Evolutionary conservation across 2,113 vertebrate genomes (phyloP), one percentile per base, ranked within the genome.

Genomic region (Daubentonia madagascariensis): DNA sequence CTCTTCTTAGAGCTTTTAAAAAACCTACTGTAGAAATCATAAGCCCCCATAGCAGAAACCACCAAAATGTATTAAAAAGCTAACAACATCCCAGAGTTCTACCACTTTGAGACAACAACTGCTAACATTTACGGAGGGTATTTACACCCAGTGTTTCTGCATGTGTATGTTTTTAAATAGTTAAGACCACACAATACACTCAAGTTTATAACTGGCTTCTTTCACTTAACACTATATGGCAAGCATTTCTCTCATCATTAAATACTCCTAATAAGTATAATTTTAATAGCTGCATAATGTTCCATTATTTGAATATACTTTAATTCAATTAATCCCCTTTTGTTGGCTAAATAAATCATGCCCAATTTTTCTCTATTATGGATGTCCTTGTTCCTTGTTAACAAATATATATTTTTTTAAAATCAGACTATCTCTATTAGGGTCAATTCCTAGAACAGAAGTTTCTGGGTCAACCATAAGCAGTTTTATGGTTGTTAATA

Each of bases 81-180:
- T 72, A 63, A 25, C 61, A 67, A 32, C 28, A 35, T 25, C 17
- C 75, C 37, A 37, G 9, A 57, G 25, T 50, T 72, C 30, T 22
- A 50, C 35, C 88, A 54, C 37, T 57, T 16, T 25, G 50, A 95
- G 48, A 43, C 78, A 86, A 65, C 14, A 79, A 61, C 57, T 65
- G 59, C 85, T 20, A 43, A 80, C 30, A 57, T 43, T 92, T 43
- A 54, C 28, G 23, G 35, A 95, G 48, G 45, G 52, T 10, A 52
- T 63, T 92, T 94, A 63, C 61, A 94, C 79, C 40, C 32, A 37
- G 25, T 23, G 87, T 48, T 89, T 73, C 61, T 57, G 17, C 43
- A 43, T n/a, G 37, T n/a, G 50, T n/a, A 37, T 92, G 78, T 89
- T 95, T 94, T 94, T 95, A 95, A 81, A 86, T 52, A 68, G 32